phyloP scores from a whole-genome alignment of 2,113 vertebrate genomes.

The Cynoglossus semilaevis region DNA sequence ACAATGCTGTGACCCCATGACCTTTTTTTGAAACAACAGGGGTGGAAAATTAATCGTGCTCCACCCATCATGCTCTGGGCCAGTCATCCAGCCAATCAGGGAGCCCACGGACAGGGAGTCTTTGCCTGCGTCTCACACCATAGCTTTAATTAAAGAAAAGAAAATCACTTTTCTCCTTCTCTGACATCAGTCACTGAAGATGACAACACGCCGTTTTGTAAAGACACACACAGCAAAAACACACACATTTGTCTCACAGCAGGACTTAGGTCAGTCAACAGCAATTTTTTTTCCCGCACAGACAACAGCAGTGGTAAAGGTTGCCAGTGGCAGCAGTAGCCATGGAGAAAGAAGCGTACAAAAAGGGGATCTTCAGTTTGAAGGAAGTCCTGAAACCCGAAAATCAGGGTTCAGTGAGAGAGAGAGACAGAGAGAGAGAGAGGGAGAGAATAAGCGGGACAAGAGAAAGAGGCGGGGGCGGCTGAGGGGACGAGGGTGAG shows the following conservation, averaged over 20 bases:
- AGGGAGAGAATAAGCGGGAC: too few species aligned
- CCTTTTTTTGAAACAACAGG: constrained; percentile 62
- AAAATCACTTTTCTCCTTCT: constrained; percentile 28
- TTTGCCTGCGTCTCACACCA: constrained; percentile 26
- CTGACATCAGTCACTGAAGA: constrained; percentile 39
- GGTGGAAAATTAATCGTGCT: constrained; percentile 65
- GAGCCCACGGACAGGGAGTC: constrained; percentile 20
- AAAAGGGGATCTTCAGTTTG: constrained; percentile 55
- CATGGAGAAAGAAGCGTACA: constrained; percentile 48
- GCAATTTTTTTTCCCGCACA: constrained; percentile 35
- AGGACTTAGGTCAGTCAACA: constrained; percentile 39
- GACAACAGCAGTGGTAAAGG: constrained; percentile 43
- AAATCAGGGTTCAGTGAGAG: constrained; percentile 14
- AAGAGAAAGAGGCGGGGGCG: too few species aligned
- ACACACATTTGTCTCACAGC: constrained; percentile 37
- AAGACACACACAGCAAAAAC: constrained; percentile 34
- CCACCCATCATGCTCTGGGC: constrained; percentile 55
- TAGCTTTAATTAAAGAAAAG: constrained; percentile 14
- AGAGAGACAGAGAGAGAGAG: background rate
- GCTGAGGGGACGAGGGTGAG: background rate
- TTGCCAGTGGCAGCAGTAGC: constrained; percentile 51
- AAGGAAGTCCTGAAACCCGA: constrained; percentile 51
- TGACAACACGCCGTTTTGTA: constrained; percentile 25
- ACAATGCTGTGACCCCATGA: constrained; percentile 69
- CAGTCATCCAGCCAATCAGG: constrained; percentile 58